Evolutionary conservation across 2,888 invertebrate species (phyloP).

Genomic region (Cordilura impudica): DNA sequence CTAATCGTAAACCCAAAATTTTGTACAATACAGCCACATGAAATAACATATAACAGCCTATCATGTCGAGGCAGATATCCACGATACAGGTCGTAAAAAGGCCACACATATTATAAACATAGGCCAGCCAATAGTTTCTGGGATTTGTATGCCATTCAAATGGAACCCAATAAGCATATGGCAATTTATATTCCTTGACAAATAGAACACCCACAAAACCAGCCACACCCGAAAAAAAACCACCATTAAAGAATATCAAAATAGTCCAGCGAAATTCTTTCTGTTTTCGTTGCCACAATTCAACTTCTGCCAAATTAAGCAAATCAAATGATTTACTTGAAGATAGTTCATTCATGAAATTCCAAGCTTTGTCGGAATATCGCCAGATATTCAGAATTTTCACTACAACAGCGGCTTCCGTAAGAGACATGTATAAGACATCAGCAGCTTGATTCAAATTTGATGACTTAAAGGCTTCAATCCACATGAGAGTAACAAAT

Average conservation of each 20-base stretch:
- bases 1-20: conserved; percentile 67
- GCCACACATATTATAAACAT: conserved; percentile 67
- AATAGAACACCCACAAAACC: conserved; percentile 54
- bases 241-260: conserved; percentile 57
- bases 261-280: conserved; percentile 62
- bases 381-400: conserved; percentile 71
- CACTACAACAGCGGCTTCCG: conserved; percentile 67
- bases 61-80: conserved; percentile 68
- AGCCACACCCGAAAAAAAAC: conserved; percentile 62
- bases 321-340: conserved; percentile 48
- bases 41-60: conserved; percentile 71
- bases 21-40: conserved; percentile 68
- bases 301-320: conserved; percentile 56
- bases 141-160: conserved; percentile 69
- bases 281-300: conserved; percentile 66
- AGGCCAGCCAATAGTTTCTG: conserved; percentile 66
- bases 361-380: conserved; percentile 56
- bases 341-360: conserved; percentile 64
- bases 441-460: conserved; percentile 69
- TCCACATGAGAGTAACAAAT: conserved; percentile 68
- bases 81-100: conserved; percentile 66
- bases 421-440: conserved; percentile 70
- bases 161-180: conserved; percentile 71
- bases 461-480: conserved; percentile 65
- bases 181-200: conserved; percentile 63